phyloP scores from a whole-genome alignment of 2,797 vertebrate genomes.

The Danio albolineatus region DNA sequence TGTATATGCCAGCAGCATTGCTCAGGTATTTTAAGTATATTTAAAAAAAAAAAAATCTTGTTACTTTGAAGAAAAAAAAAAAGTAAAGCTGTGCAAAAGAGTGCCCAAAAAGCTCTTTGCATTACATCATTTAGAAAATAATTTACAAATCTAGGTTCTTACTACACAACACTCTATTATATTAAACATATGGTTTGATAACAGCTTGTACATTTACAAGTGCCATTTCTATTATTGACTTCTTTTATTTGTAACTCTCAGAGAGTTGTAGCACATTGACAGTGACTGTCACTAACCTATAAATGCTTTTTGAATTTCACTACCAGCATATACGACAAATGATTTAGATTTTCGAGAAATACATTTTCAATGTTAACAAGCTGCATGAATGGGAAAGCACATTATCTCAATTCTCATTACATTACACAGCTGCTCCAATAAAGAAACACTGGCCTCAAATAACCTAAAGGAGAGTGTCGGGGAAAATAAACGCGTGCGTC shows the following conservation, averaged over 20 bases:
- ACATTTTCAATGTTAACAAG: conserved; percentile 15
- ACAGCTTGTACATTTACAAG: neutral
- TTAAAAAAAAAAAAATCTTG: no score
- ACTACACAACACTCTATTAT: conserved; percentile 7
- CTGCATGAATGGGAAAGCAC: neutral
- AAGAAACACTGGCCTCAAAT: conserved; percentile 13
- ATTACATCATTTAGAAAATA: no score
- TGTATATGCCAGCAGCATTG: no score
- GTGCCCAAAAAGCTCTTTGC: no score
- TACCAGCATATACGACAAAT: conserved; percentile 12
- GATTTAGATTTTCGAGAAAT: conserved; percentile 20
- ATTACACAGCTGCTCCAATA: neutral
- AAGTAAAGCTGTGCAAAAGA: no score
- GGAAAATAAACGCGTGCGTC: conserved; percentile 31
- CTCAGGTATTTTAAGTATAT: no score
- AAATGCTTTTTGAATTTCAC: conserved; percentile 34
- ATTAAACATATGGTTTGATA: conserved; percentile 26
- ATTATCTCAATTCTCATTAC: neutral
- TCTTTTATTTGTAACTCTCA: conserved; percentile 35
- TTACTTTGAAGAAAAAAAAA: no score
- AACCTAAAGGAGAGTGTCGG: neutral
- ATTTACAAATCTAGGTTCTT: no score
- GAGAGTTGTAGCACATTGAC: conserved; percentile 9
- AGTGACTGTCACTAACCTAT: conserved; percentile 15
- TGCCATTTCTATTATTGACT: conserved; percentile 33